These are phyloP conservation scores for Plusia festucae DNA, from an alignment of 2,888 invertebrate genomes.

Conservation along the genomic window DNA sequence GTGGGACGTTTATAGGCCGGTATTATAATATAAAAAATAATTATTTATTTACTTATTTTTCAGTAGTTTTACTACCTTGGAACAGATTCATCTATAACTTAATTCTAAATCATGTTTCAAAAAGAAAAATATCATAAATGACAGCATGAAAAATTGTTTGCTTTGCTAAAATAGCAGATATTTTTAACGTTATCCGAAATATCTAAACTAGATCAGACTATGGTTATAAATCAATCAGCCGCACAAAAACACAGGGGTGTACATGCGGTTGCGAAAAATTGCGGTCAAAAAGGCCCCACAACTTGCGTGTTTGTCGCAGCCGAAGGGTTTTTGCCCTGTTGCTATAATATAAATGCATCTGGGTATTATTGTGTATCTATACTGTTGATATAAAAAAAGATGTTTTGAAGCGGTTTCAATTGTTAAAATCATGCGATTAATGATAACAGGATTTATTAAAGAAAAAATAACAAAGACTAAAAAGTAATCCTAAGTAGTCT, in stretches of 20 bases:
- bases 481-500: too few relatives aligned
- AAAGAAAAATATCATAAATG: not conserved
- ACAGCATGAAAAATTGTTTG: not conserved
- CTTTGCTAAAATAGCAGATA: constrained; percentile 4
- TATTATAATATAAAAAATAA: too few relatives aligned
- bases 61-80: too few relatives aligned
- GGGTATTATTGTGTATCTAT: constrained; percentile 40
- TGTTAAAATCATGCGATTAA: too few relatives aligned
- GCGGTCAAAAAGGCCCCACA: constrained; percentile 59
- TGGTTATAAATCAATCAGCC: constrained; percentile 77
- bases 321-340: constrained; percentile 58
- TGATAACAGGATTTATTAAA: too few relatives aligned
- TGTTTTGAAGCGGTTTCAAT: constrained; percentile 13
- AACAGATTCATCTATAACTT: too few relatives aligned
- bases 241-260: constrained; percentile 67
- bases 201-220: constrained; percentile 74
- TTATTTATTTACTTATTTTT: too few relatives aligned
- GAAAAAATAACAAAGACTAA: too few relatives aligned
- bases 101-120: constrained; percentile 1
- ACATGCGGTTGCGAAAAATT: constrained; percentile 67
- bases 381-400: constrained; percentile 24
- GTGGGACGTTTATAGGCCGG: too few relatives aligned
- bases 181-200: constrained; percentile 59
- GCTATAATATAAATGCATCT: constrained; percentile 39
- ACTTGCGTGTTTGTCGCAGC: constrained; percentile 50